A percentile compares a stretch with the other conserved stretches of the same genome.
phyloP scores from a whole-genome alignment of 2,888 invertebrate species.

The Oxystoma pomonae region DNA sequence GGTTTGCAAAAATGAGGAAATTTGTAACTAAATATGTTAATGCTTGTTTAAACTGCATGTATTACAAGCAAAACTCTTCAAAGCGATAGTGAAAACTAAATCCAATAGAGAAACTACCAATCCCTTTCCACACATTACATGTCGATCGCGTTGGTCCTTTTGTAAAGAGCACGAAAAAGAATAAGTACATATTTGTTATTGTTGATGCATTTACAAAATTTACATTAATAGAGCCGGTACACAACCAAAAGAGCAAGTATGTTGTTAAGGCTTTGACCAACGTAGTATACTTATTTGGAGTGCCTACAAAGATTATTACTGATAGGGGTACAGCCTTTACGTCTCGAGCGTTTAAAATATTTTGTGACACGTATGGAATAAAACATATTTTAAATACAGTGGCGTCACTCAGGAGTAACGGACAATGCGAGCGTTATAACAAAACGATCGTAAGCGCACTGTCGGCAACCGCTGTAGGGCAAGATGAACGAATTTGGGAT shows the following conservation, averaged over 20 bases:
- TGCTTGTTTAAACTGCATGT: background rate
- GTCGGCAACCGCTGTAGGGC: background rate
- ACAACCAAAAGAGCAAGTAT: too few relatives aligned
- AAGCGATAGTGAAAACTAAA: background rate
- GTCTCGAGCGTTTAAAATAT: background rate
- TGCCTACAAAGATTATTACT: background rate
- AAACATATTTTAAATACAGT: background rate
- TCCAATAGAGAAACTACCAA: background rate
- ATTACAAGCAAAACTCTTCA: background rate
- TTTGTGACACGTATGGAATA: background rate
- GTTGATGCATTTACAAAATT: too few relatives aligned
- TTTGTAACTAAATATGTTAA: conserved; percentile 28
- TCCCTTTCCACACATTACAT: background rate
- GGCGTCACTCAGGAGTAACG: too few relatives aligned
- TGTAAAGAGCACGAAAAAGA: background rate
- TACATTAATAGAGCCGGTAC: too few relatives aligned
- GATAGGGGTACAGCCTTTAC: background rate
- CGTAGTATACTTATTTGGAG: too few relatives aligned
- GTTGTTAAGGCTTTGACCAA: too few relatives aligned
- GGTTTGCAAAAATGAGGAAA: conserved; percentile 26
- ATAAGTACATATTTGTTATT: background rate
- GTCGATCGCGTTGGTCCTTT: background rate
- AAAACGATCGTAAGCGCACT: background rate
- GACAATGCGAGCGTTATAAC: background rate
- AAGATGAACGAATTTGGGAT: background rate